phyloP scores from a whole-genome alignment of 2,797 vertebrate species.

The Serranus cabrilla region DNA sequence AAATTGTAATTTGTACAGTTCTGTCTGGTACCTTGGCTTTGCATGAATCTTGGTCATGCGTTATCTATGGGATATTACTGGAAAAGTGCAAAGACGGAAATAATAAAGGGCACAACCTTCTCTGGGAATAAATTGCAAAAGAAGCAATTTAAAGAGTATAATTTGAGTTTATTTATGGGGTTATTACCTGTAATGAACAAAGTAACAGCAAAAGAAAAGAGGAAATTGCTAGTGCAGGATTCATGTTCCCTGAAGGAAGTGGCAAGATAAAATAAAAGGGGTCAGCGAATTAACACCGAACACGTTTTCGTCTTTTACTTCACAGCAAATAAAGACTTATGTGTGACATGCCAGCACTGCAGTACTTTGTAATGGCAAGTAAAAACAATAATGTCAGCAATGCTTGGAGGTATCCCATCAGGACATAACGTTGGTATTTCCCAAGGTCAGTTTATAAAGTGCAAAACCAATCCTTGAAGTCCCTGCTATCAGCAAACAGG shows the following conservation, averaged over 20 bases:
- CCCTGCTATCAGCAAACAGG: background rate
- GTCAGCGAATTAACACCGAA: conserved; percentile 17
- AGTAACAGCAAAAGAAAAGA: background rate
- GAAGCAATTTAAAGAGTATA: conserved; percentile 12
- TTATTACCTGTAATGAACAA: conserved; percentile 20
- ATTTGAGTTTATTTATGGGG: background rate
- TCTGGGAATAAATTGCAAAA: background rate
- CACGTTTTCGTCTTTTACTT: background rate
- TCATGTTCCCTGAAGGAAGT: conserved; percentile 16
- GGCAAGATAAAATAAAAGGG: conserved; percentile 25
- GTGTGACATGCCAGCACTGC: background rate
- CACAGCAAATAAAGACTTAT: background rate
- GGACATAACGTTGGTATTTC: background rate
- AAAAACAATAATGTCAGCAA: conserved; percentile 19
- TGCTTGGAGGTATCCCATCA: conserved; percentile 5
- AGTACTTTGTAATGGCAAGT: background rate
- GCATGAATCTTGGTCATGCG: background rate
- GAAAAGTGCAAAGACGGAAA: background rate
- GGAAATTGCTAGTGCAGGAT: conserved; percentile 32
- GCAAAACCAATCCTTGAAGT: conserved; percentile 3
- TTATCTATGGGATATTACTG: background rate
- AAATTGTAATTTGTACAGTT: background rate
- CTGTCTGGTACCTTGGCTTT: background rate
- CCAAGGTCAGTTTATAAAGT: conserved; percentile 27
- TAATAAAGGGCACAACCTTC: background rate